A percentile compares a stretch with the other conserved stretches of the same genome.
Evolutionary conservation across 2,888 invertebrate species (phyloP).

Genomic region (Limenitis camilla): DNA sequence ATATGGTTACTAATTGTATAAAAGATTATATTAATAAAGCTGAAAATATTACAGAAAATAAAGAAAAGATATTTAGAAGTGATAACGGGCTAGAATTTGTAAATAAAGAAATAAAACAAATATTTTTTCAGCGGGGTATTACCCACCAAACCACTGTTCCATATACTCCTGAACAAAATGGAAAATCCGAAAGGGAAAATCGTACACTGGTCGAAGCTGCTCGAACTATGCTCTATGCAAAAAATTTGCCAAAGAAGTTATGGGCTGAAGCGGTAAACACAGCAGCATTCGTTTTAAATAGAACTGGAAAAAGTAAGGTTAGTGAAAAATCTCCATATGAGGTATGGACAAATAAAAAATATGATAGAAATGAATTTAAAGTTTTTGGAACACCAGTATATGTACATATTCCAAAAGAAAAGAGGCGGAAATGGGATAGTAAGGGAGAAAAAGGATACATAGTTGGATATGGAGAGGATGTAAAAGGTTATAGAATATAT

Average conservation of each 20-base stretch:
- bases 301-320: slow-evolving; percentile 19
- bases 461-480: no score
- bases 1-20: slow-evolving; percentile 18
- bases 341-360: slow-evolving; percentile 13
- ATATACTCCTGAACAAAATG: slow-evolving; percentile 23
- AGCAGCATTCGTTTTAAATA: slow-evolving; percentile 21
- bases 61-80: slow-evolving; percentile 12
- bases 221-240: slow-evolving; percentile 11
- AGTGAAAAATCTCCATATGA: slow-evolving; percentile 21
- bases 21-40: slow-evolving; percentile 22
- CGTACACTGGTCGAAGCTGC: slow-evolving; percentile 13
- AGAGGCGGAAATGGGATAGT: no score
- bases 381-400: no score
- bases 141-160: slow-evolving; percentile 18
- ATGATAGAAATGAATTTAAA: slow-evolving; percentile 13
- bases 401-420: no score
- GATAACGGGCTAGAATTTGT: slow-evolving; percentile 22
- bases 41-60: slow-evolving; percentile 33
- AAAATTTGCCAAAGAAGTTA: not conserved
- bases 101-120: not conserved
- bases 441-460: no score
- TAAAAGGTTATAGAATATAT: no score
- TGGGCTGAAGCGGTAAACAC: slow-evolving; percentile 15
- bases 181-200: slow-evolving; percentile 9
- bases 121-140: not conserved